Base-by-base conservation (phyloP, 2,888 invertebrate genomes). In the Catonia carolina region DNA sequence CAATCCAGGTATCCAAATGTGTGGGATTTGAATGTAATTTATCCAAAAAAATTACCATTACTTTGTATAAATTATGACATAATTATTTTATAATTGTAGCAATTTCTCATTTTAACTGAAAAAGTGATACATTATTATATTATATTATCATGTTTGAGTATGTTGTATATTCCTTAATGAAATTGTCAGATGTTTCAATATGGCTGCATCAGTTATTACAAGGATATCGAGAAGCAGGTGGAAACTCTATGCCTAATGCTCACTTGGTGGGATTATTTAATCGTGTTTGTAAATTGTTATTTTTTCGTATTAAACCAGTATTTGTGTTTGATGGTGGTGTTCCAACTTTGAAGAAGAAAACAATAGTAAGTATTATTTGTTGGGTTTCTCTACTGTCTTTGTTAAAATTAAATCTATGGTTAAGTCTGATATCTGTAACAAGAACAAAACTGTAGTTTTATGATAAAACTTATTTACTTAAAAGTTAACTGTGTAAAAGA, bases 311-410 rank as follows among this genome's bases (percentile, higher is more conserved):
- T 62, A 93, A 91, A 67, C 99, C 99, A 1, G 83, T 99, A 2
- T 98, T 99, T 78, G 93, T 99, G 7, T 99, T 99, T 76, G 99
- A 99, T 79, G 99, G 99, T 20, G 88, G 86, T 39, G 90, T 92
- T 49, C 98, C 99, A 14, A 78, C 80, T 55, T 80, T 99, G 36
- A 99, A 99, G 75, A 86, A 81, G 67, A 88, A 92, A 74, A 96
- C 95, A 8, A 86, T 96, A 75, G 94, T 93, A 77, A 82, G 81
- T 75, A 63, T 60, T 20, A 20, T 23, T 47, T 56, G 20, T 17
- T 53, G 42, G 31, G n/a, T n/a, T 53, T 33, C 41, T 49, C 39
- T 54, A 70, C 33, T 10, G 10, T 10, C 10, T 33, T 33, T n/a
- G n/a, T n/a, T n/a, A n/a, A n/a, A n/a, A n/a, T n/a, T n/a, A n/a